Conservation (phyloP, 2,888 invertebrate genomes). For the Aproaerema taeniolella region DNA sequence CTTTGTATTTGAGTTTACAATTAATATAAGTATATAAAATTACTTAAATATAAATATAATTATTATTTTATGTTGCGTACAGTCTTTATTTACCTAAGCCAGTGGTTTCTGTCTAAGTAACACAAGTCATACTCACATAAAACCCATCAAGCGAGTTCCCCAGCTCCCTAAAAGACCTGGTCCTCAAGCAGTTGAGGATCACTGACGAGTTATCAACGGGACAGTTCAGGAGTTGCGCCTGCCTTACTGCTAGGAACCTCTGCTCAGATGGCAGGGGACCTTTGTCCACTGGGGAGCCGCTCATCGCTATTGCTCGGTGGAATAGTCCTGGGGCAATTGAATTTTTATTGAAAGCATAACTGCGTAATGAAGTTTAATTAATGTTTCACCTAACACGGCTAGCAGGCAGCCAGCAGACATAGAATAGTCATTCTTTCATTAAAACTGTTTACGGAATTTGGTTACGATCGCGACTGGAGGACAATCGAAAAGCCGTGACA, state of each 20-base stretch:
- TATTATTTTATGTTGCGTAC: too few species aligned
- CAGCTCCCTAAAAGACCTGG: constrained; percentile 57
- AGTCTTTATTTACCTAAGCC: too few species aligned
- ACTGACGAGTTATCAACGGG: constrained; percentile 66
- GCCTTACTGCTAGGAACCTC: constrained; percentile 76
- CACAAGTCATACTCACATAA: constrained; percentile 41
- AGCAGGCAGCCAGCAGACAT: too few species aligned
- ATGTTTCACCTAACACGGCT: not conserved
- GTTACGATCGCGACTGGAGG: not conserved
- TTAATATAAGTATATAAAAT: too few species aligned
- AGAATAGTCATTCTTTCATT: not conserved
- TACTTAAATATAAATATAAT: too few species aligned
- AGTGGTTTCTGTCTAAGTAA: not conserved
- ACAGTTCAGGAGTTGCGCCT: constrained; percentile 79
- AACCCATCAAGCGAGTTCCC: constrained; percentile 63
- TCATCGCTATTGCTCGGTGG: constrained; percentile 83
- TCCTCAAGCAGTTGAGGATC: constrained; percentile 79
- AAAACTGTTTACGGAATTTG: not conserved
- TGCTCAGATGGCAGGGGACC: constrained; percentile 73
- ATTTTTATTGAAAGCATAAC: not conserved
- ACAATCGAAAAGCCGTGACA: not conserved
- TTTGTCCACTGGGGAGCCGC: constrained; percentile 77
- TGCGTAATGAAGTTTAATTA: not conserved
- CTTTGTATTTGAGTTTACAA: too few species aligned
- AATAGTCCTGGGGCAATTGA: constrained; percentile 73